These are phyloP conservation scores for Agrotis segetum DNA, from an alignment of 2,888 invertebrate genomes.

Conservation along the genomic window DNA sequence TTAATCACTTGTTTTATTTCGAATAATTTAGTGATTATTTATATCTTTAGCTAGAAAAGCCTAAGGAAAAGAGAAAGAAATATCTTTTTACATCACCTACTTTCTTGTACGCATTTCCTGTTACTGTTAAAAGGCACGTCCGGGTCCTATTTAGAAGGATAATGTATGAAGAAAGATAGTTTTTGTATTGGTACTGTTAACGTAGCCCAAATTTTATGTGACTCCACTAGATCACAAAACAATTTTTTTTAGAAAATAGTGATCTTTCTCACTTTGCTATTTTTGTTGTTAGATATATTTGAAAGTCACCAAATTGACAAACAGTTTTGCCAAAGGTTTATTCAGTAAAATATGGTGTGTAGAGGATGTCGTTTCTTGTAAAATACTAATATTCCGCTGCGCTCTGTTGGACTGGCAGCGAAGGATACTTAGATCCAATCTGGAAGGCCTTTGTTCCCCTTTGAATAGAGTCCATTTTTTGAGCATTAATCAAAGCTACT, in stretches of 20 bases:
- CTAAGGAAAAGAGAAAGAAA: slow-evolving; percentile 2
- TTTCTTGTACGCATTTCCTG: slow-evolving; percentile 26
- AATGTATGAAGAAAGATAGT: slow-evolving; percentile 2
- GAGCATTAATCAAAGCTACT: neutral
- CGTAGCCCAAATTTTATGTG: neutral
- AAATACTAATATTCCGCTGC: neutral
- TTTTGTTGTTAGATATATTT: no score
- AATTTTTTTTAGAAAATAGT: no score
- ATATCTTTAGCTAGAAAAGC: slow-evolving; percentile 14
- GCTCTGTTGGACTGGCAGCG: neutral
- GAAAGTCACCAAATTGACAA: neutral
- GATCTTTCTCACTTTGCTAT: no score
- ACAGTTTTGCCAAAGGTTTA: neutral
- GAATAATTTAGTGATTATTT: slow-evolving; percentile 24
- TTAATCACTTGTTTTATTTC: slow-evolving; percentile 13
- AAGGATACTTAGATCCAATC: neutral
- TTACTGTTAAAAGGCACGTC: neutral
- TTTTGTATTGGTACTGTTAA: neutral
- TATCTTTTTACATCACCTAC: neutral
- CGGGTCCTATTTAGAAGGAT: neutral
- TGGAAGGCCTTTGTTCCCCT: neutral
- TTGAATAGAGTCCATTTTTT: neutral
- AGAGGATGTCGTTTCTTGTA: neutral
- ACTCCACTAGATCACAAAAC: no score
- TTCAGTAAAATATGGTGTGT: neutral